Conservation (phyloP, 2,113 vertebrate genomes). For the Elaphurus davidianus region DNA sequence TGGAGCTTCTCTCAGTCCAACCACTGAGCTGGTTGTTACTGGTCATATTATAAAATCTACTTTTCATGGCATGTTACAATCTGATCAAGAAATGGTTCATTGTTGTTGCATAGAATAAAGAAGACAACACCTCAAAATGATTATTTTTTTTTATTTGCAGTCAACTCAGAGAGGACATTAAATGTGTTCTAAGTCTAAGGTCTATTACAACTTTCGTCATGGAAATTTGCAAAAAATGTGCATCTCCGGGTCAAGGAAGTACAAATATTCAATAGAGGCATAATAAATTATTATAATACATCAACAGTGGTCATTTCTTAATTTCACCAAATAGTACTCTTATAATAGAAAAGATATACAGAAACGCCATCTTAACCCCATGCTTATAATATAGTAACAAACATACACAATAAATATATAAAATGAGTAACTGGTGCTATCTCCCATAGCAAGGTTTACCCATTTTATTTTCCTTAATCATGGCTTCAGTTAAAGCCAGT, state of each 20-base stretch:
- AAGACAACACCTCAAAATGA: background rate
- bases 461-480: background rate
- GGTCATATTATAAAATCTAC: background rate
- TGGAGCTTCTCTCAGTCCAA: background rate
- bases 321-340: background rate
- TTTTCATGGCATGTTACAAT: background rate
- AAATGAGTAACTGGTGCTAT: background rate
- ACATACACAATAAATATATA: background rate
- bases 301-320: background rate
- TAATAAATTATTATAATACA: background rate
- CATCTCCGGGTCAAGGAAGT: background rate
- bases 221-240: background rate
- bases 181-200: background rate
- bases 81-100: background rate
- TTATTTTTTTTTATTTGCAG: fast-evolving
- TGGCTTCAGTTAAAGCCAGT: background rate
- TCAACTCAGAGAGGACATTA: background rate
- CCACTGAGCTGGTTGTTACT: background rate
- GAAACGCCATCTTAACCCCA: background rate
- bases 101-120: fast-evolving
- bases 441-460: background rate
- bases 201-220: background rate
- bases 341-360: background rate
- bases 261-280: background rate
- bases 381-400: background rate